Conservation (phyloP, 1,140 invertebrate genomes). For the Holotrichia oblita region DNA sequence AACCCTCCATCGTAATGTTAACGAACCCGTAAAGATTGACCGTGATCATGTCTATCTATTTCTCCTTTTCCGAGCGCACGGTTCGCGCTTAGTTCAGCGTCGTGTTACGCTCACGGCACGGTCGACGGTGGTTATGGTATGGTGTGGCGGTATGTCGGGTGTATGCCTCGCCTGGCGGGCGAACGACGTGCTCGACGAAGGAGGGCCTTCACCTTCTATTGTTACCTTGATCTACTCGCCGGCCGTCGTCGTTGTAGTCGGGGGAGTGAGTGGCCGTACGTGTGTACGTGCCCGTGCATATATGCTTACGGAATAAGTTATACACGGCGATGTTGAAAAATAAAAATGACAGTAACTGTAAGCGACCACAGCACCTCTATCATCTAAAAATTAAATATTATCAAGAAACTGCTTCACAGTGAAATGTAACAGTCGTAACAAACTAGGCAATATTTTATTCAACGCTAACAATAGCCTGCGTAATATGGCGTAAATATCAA, state of each 20-base stretch:
- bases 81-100: background rate
- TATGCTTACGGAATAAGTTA: no score
- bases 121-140: no score
- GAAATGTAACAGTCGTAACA: no score
- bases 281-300: slow-evolving; percentile 14
- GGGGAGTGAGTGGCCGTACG: background rate
- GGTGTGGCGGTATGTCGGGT: no score
- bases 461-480: no score
- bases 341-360: no score
- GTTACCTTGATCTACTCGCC: slow-evolving; percentile 34
- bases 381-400: no score
- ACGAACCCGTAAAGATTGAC: slow-evolving; percentile 24
- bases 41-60: slow-evolving; percentile 26
- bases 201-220: slow-evolving; percentile 34
- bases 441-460: no score
- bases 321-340: no score
- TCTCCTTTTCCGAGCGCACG: slow-evolving; percentile 8
- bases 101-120: background rate
- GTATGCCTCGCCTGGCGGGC: background rate
- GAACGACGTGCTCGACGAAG: background rate
- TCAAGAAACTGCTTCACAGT: no score
- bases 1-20: background rate
- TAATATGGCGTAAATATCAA: no score
- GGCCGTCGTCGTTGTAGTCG: background rate
- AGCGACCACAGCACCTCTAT: no score